Conservation (phyloP, 1,140 invertebrate genomes). For the Paralvinella palmiformis region DNA sequence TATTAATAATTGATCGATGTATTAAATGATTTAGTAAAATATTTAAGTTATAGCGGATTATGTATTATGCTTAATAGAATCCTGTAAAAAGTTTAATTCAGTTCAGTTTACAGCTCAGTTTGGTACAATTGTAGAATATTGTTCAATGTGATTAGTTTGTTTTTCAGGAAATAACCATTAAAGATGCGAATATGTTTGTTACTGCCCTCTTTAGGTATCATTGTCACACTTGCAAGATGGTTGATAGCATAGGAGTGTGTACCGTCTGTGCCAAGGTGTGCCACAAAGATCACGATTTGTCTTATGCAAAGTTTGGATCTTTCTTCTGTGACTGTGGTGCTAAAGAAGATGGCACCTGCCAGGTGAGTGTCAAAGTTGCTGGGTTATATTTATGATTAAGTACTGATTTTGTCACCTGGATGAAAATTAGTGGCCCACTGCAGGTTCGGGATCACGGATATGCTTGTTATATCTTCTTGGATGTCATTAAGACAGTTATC, state of each 20-base stretch:
- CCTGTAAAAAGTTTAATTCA: no score
- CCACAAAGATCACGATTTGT: conserved; percentile 92
- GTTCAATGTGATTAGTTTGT: neutral
- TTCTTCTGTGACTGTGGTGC: conserved; percentile 99
- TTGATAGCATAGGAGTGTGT: conserved; percentile 95
- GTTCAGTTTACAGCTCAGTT: neutral
- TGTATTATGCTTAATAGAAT: no score
- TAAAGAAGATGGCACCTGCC: conserved; percentile 77
- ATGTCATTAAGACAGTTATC: no score
- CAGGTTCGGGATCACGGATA: no score
- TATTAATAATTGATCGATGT: no score
- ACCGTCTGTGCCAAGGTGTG: conserved; percentile 95
- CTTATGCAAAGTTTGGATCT: conserved; percentile 95
- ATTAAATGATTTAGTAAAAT: no score
- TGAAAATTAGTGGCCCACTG: no score
- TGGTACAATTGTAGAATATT: neutral
- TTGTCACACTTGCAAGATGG: conserved; percentile 96
- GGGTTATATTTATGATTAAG: no score
- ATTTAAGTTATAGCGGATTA: no score
- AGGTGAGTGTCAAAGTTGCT: conserved; percentile 56
- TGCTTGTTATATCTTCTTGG: no score
- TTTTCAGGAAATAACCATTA: neutral
- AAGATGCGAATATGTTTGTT: neutral
- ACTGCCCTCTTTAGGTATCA: conserved; percentile 67
- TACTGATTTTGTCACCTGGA: no score